Conservation (phyloP, 2,113 vertebrate species). For the Felis chaus region DNA sequence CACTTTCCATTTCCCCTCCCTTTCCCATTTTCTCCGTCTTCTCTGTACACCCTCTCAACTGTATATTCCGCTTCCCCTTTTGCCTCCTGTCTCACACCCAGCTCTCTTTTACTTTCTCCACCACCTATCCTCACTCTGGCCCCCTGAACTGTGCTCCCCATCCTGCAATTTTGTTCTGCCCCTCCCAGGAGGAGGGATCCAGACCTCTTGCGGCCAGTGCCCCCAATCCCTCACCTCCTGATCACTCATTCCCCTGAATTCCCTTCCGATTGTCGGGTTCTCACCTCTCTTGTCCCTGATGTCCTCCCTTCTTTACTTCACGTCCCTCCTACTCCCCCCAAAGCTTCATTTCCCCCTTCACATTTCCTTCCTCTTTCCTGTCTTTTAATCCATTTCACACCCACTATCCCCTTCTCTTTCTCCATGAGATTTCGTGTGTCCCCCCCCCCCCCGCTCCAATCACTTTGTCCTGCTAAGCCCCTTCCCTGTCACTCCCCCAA, state of each 20-base stretch:
- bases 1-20: constrained; percentile 13
- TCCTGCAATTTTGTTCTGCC: not conserved
- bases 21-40: not conserved
- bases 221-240: not conserved
- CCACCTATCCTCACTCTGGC: not conserved
- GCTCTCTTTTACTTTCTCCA: constrained; percentile 18
- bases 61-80: not conserved
- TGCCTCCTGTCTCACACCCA: not conserved
- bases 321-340: not conserved
- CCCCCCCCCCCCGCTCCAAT: not conserved
- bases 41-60: not conserved
- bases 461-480: not conserved
- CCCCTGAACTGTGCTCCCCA: not conserved
- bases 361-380: constrained; percentile 70
- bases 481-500: not conserved
- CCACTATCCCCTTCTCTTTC: not conserved
- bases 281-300: not conserved
- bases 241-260: not conserved
- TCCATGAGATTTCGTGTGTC: not conserved
- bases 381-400: constrained; percentile 20
- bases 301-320: constrained; percentile 31
- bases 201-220: not conserved
- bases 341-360: constrained; percentile 37
- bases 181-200: not conserved
- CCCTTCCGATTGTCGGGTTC: not conserved